Evolutionary conservation across 2,888 invertebrate species (phyloP), one percentile per base, ranked within the genome.

Genomic region (Napeogenes inachia): DNA sequence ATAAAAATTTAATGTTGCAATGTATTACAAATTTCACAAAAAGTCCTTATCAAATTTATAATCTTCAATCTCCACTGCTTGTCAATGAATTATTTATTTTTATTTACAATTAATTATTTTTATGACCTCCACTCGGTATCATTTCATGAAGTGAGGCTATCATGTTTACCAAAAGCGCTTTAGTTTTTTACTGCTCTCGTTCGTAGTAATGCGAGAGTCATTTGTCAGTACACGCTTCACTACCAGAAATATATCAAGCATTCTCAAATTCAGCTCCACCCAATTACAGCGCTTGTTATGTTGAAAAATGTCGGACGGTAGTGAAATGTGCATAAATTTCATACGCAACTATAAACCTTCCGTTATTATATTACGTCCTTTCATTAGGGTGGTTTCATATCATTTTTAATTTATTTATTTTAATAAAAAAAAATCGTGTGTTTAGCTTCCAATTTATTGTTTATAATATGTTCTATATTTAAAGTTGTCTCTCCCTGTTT

Each of bases 261-360:
- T 50, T 78, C 83, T 86, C 85, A 78, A 81, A 84, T 84, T 82
- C 79, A 70, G 66, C 73, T 74, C 69, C 70, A 71, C 77, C 84
- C 85, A 85, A 86, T 87, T 85, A 87, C 75, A 73, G 70, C 63
- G 81, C 85, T 84, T 82, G 87, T 86, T 86, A 84, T 73, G 71
- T 72, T 85, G 85, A 86, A 82, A 85, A 84, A 85, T 85, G 75
- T 69, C 70, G 72, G 72, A 68, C 74, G 77, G 77, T 59, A 67
- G 67, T 68, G 75, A 74, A 75, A 72, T 73, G 66, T 69, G 64
- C 71, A 67, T 74, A 72, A 72, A 73, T 71, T 70, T 71, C 54
- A 68, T 66, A 69, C 62, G 66, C 62, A 64, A 71, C 67, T 61
- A 58, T 60, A 60, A 60, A 58, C 35, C 35, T 45, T 13, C 57